These are phyloP conservation scores for Martes martes DNA, from an alignment of 2,113 vertebrate species.

Conservation along the genomic window DNA sequence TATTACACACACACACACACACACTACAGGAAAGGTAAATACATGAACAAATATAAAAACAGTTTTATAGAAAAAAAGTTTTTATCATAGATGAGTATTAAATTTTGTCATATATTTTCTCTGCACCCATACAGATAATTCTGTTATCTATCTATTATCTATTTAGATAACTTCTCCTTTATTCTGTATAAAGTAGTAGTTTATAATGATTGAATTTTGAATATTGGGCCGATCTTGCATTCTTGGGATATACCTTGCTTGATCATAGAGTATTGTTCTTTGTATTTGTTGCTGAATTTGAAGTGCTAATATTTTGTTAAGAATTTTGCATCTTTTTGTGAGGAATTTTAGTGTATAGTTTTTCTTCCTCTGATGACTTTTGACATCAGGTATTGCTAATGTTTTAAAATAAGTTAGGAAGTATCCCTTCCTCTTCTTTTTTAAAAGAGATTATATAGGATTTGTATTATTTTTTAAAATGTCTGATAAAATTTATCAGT, in stretches of 20 bases:
- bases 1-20: too few relatives aligned
- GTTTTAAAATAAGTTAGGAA: not conserved
- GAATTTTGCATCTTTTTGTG: not conserved
- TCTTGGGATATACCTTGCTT: not conserved
- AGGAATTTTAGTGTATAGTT: not conserved
- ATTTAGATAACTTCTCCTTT: not conserved
- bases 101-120: not conserved
- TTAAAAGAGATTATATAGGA: not conserved
- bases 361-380: not conserved
- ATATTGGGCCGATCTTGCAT: not conserved
- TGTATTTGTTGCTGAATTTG: not conserved
- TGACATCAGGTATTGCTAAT: not conserved
- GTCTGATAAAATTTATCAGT: not conserved
- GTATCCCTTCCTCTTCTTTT: not conserved
- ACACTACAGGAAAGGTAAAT: too few relatives aligned
- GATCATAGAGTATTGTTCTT: not conserved
- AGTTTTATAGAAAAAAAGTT: not conserved
- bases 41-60: too few relatives aligned
- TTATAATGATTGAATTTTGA: not conserved
- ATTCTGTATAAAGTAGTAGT: not conserved
- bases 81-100: not conserved
- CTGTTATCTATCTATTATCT: not conserved
- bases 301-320: not conserved
- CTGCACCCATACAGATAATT: not conserved
- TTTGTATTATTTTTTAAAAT: constrained; percentile 1